A percentile compares a stretch with the other conserved stretches of the same genome.
These are phyloP conservation scores for Pycnonotus jocosus DNA, from an alignment of 2,113 vertebrate species.

Conservation along the genomic window DNA sequence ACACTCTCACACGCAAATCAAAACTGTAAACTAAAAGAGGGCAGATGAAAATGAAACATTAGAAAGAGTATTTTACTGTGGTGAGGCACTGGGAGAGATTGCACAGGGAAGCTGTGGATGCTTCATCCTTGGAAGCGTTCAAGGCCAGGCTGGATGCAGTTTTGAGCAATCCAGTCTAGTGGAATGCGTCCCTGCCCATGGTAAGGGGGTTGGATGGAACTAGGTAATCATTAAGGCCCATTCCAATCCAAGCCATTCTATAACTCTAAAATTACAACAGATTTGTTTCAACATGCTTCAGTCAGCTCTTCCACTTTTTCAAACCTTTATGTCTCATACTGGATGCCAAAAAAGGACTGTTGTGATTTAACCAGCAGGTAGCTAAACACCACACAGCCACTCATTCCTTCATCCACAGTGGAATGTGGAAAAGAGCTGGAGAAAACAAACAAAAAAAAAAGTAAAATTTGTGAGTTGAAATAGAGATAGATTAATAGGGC, in stretches of 20 bases:
- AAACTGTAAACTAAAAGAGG: neutral
- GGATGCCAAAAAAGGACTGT: neutral
- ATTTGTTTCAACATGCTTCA: neutral
- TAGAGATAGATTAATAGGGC: neutral
- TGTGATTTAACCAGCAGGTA: fast-evolving
- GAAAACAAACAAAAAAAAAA: too few species aligned
- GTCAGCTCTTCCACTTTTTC: neutral
- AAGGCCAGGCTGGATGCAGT: neutral
- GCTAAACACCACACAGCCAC: neutral
- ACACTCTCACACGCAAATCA: neutral
- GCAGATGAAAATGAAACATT: neutral
- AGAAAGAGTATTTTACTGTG: neutral
- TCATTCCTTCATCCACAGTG: neutral
- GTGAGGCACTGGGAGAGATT: neutral
- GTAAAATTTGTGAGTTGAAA: neutral
- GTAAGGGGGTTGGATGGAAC: neutral
- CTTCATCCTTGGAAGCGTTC: neutral
- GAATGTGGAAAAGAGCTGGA: neutral
- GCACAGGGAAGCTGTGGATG: neutral
- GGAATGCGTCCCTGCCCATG: neutral
- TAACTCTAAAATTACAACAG: neutral
- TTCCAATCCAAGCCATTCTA: neutral
- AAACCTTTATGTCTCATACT: neutral
- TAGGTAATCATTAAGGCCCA: neutral
- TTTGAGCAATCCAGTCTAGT: neutral